Conservation (phyloP, 30 jellyfish, hydroid and myxozoan genomes). For the Pelagia noctiluca region DNA sequence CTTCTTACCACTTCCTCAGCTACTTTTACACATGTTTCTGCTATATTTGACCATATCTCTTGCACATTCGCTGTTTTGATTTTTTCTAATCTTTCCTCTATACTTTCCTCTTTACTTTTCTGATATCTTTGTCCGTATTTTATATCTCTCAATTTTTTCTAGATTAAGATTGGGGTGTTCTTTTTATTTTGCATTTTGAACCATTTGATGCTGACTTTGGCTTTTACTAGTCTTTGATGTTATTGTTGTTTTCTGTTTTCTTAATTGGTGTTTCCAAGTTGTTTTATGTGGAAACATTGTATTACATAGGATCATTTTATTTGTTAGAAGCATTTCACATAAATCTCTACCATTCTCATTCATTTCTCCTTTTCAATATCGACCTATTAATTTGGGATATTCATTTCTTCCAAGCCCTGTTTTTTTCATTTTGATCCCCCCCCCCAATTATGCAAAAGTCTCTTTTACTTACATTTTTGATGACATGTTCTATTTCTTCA, state of each 20-base stretch:
- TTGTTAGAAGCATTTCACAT: not conserved
- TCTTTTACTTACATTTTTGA: not conserved
- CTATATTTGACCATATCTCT: constrained; percentile 24
- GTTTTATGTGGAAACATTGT: constrained; percentile 8
- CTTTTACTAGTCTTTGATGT: constrained; percentile 12
- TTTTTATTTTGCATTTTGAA: not conserved
- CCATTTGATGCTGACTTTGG: constrained; percentile 15
- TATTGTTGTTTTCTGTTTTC: not conserved
- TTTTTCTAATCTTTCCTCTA: constrained; percentile 14
- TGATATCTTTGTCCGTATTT: constrained; percentile 3
- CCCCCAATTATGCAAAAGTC: constrained; percentile 10
- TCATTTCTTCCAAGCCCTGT: constrained; percentile 12
- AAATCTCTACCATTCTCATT: not conserved
- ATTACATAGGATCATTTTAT: not conserved
- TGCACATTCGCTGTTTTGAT: constrained; percentile 4
- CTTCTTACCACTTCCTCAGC: constrained; percentile 42
- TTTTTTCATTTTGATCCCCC: not conserved
- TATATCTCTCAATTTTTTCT: not conserved
- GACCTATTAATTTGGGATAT: not conserved
- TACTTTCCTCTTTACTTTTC: no score
- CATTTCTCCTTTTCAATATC: constrained; percentile 12
- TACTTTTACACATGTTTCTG: constrained; percentile 5
- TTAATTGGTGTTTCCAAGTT: not conserved
- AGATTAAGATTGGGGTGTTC: not conserved
- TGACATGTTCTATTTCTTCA: constrained; percentile 1